Percentiles rank a stretch among this genome's conserved stretches.
These are phyloP conservation scores for Drosophila nikananu DNA, from an alignment of 1,140 invertebrate species.

Conservation along the genomic window DNA sequence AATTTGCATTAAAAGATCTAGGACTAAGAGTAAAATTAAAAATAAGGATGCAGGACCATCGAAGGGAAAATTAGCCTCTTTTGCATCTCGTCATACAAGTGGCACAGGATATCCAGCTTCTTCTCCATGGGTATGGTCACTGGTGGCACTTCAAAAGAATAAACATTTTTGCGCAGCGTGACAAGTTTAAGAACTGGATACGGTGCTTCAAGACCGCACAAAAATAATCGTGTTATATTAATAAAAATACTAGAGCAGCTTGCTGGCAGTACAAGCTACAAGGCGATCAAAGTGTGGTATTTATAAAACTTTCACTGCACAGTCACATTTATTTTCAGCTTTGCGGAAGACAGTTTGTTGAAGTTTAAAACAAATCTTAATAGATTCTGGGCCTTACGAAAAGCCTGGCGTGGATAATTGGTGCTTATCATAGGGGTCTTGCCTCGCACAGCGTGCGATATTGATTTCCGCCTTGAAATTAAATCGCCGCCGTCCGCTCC, in stretches of 20 bases:
- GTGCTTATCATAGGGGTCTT: background rate
- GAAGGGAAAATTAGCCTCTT: too few relatives aligned
- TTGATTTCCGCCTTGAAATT: constrained; percentile 16
- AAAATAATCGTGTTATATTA: background rate
- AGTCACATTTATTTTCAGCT: constrained; percentile 42
- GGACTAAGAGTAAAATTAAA: too few relatives aligned
- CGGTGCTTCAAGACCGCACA: too few relatives aligned
- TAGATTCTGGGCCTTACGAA: background rate
- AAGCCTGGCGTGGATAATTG: background rate
- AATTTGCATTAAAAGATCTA: too few relatives aligned
- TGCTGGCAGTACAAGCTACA: background rate
- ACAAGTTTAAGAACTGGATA: too few relatives aligned
- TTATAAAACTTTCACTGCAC: too few relatives aligned
- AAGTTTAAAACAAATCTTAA: constrained; percentile 2
- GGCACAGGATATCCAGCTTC: too few relatives aligned
- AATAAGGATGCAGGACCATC: too few relatives aligned
- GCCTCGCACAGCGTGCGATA: constrained; percentile 19
- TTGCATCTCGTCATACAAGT: too few relatives aligned
- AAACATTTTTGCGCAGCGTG: too few relatives aligned
- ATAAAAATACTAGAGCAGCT: constrained; percentile 12
- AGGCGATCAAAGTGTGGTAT: background rate
- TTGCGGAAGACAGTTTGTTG: constrained; percentile 19
- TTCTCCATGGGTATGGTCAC: too few relatives aligned
- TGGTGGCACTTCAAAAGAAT: too few relatives aligned
- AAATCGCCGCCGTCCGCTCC: background rate